A percentile compares a stretch with the other conserved stretches of the same genome.
These are phyloP conservation scores for Pogonocichla stellata DNA, from an alignment of 2,113 vertebrate species.

Conservation along the genomic window DNA sequence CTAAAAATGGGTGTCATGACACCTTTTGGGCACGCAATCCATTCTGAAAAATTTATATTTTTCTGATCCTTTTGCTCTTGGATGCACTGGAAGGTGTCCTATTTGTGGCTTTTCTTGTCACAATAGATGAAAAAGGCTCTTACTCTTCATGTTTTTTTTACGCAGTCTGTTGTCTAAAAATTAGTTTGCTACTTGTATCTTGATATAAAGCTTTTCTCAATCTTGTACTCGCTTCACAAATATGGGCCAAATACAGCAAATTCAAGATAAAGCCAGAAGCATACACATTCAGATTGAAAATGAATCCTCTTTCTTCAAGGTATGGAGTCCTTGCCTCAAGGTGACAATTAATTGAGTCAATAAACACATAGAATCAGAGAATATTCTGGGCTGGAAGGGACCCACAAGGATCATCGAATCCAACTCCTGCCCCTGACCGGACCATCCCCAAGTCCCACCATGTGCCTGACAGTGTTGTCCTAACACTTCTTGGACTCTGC, in stretches of 20 bases:
- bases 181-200: neutral
- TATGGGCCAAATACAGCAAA: neutral
- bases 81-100: neutral
- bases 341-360: neutral
- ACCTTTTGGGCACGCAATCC: neutral
- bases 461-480: neutral
- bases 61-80: neutral
- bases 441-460: neutral
- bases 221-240: neutral
- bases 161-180: neutral
- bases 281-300: neutral
- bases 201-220: neutral
- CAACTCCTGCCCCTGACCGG: neutral
- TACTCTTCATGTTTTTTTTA: rapidly evolving
- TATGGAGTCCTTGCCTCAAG: neutral
- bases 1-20: neutral
- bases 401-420: rapidly evolving
- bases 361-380: neutral
- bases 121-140: neutral
- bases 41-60: neutral
- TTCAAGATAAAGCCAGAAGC: neutral
- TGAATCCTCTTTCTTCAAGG: neutral
- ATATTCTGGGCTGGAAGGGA: neutral
- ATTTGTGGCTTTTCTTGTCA: neutral
- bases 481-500: neutral